These are phyloP conservation scores for Drosophila subsilvestris DNA, from an alignment of 2,888 invertebrate genomes.

Conservation along the genomic window DNA sequence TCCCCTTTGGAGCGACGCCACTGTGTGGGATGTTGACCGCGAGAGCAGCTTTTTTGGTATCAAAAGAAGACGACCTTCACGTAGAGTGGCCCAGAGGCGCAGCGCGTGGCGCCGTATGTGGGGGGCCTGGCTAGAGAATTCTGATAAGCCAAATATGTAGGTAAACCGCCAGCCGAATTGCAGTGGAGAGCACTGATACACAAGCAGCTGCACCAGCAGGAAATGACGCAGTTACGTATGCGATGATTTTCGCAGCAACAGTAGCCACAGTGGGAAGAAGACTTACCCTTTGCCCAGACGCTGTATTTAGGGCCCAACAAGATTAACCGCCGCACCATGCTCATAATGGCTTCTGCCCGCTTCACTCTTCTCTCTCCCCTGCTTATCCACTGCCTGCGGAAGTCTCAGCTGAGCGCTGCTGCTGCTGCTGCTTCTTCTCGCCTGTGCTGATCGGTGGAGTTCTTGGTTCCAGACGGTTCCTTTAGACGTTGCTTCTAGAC, in stretches of 20 bases:
- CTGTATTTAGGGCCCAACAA: constrained; percentile 79
- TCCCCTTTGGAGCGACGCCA: constrained; percentile 22
- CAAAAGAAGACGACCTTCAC: constrained; percentile 60
- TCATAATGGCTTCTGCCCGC: constrained; percentile 70
- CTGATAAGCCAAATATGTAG: constrained; percentile 56
- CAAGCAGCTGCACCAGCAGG: constrained; percentile 22
- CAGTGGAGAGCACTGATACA: constrained; percentile 1
- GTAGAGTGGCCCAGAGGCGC: constrained; percentile 28
- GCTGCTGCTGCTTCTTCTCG: constrained; percentile 28
- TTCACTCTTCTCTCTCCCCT: constrained; percentile 17
- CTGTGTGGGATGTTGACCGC: constrained; percentile 41
- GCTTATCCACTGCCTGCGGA: constrained; percentile 8
- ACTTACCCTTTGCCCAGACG: constrained; percentile 80
- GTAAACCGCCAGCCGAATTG: constrained; percentile 23
- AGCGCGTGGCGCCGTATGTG: background rate
- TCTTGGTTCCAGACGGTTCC: constrained; percentile 13
- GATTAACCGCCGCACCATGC: constrained; percentile 80
- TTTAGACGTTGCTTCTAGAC: background rate
- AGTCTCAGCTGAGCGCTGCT: constrained; percentile 31
- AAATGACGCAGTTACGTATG: constrained; percentile 79
- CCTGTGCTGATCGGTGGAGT: constrained; percentile 33
- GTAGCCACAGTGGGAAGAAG: background rate
- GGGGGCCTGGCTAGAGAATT: constrained; percentile 32
- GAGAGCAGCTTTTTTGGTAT: constrained; percentile 48
- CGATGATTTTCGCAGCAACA: constrained; percentile 62